phyloP scores from a whole-genome alignment of 1,140 invertebrate species.

The Cydia pomonella region DNA sequence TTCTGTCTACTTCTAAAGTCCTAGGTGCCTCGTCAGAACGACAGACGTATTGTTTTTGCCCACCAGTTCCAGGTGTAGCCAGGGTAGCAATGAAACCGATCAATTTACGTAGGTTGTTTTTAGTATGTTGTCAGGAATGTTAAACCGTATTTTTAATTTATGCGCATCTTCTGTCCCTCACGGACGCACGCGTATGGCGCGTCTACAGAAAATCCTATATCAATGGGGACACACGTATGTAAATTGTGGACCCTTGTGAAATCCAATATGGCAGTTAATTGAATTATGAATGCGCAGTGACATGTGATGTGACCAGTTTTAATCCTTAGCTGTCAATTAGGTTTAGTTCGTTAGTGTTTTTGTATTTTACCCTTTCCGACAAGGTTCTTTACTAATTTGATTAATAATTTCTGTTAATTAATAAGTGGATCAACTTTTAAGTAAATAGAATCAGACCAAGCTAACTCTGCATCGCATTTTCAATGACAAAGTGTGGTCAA shows the following conservation, averaged over 20 bases:
- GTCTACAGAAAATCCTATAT: too few relatives aligned
- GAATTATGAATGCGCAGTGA: conserved; percentile 48
- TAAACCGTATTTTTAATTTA: too few relatives aligned
- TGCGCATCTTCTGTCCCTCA: too few relatives aligned
- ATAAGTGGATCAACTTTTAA: background rate
- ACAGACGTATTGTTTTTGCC: too few relatives aligned
- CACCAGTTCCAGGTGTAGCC: too few relatives aligned
- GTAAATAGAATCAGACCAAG: background rate
- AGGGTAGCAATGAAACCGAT: too few relatives aligned
- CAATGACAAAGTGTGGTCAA: too few relatives aligned
- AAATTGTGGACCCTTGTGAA: conserved; percentile 65
- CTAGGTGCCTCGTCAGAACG: too few relatives aligned
- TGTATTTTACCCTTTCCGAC: background rate
- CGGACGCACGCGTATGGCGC: too few relatives aligned
- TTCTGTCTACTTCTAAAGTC: too few relatives aligned
- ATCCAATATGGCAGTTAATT: conserved; percentile 59
- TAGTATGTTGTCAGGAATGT: too few relatives aligned
- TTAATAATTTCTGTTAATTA: background rate
- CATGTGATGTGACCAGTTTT: conserved; percentile 37
- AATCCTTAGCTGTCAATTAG: conserved; percentile 24
- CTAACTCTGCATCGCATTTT: background rate
- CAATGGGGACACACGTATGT: conserved; percentile 67
- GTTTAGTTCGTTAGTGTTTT: conserved; percentile 20
- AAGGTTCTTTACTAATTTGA: background rate
- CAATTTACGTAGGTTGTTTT: too few relatives aligned